Percentiles rank a stretch among this genome's conserved stretches.
These are phyloP conservation scores for Drosophila flavopinicola DNA, from an alignment of 2,888 invertebrate species.

Conservation along the genomic window DNA sequence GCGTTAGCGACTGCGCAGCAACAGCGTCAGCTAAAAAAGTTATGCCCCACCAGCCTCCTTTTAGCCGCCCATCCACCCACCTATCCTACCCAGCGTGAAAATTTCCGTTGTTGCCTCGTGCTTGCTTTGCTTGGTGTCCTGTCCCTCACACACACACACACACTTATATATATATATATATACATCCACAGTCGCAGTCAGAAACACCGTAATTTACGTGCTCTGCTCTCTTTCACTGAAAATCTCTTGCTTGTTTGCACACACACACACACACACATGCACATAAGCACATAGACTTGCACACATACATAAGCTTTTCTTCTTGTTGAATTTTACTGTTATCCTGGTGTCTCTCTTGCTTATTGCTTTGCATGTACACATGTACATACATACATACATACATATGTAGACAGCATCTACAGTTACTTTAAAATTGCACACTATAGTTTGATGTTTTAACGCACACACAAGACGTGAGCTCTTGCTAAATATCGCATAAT, in stretches of 20 bases:
- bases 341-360: constrained; percentile 42
- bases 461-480: constrained; percentile 14
- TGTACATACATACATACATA: neutral
- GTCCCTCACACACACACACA: constrained; percentile 34
- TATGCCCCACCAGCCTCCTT: constrained; percentile 24
- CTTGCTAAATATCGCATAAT: constrained; percentile 24
- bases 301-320: constrained; percentile 51
- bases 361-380: constrained; percentile 17
- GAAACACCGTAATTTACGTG: constrained; percentile 67
- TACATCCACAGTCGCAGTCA: constrained; percentile 25
- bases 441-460: constrained; percentile 30
- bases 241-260: constrained; percentile 68
- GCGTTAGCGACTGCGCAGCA: constrained; percentile 73
- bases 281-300: constrained; percentile 28
- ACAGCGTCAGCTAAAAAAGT: constrained; percentile 54
- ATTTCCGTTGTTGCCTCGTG: constrained; percentile 58
- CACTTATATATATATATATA: constrained; percentile 18
- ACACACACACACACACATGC: constrained; percentile 32
- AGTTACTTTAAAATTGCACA: constrained; percentile 36
- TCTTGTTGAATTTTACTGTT: constrained; percentile 71
- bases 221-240: constrained; percentile 63
- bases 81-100: constrained; percentile 55
- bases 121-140: constrained; percentile 62
- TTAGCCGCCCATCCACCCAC: constrained; percentile 7
- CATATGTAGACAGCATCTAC: constrained; percentile 37